Evolutionary conservation across 2,888 invertebrate genomes (phyloP).

Genomic region (Agrotis segetum): DNA sequence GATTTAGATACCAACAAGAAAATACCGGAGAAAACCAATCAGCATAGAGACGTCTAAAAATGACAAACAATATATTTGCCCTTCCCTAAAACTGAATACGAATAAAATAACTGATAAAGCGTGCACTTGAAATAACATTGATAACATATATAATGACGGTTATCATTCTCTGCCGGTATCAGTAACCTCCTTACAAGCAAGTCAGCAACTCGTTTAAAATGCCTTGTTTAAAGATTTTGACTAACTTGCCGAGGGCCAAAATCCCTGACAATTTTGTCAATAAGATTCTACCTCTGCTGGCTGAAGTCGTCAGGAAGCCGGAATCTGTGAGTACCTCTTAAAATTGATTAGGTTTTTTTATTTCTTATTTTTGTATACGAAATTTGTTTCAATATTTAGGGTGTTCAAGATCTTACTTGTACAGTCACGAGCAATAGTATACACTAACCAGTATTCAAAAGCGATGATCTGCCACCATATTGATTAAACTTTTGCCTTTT

Average conservation of each 20-base stretch:
- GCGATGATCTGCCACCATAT: too few species aligned
- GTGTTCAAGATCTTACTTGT: too few species aligned
- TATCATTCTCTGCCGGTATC: constrained; percentile 46
- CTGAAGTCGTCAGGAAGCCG: constrained; percentile 43
- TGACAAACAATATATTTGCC: background rate
- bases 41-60: background rate
- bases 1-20: background rate
- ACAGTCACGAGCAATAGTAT: too few species aligned
- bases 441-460: too few species aligned
- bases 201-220: constrained; percentile 63
- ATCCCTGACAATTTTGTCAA: constrained; percentile 77
- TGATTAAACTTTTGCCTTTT: too few species aligned
- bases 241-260: constrained; percentile 75
- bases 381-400: too few species aligned
- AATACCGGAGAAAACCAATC: background rate
- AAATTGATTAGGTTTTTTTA: background rate
- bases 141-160: constrained; percentile 42
- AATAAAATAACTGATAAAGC: constrained; percentile 44
- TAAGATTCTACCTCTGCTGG: constrained; percentile 72
- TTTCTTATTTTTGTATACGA: background rate
- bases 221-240: constrained; percentile 82
- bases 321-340: constrained; percentile 37
- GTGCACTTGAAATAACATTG: constrained; percentile 54
- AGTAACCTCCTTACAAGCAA: constrained; percentile 31
- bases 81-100: constrained; percentile 31